Percentiles rank a stretch among this genome's conserved stretches.
Conservation (phyloP, 2,888 invertebrate genomes). For the Ochropleura plecta region DNA sequence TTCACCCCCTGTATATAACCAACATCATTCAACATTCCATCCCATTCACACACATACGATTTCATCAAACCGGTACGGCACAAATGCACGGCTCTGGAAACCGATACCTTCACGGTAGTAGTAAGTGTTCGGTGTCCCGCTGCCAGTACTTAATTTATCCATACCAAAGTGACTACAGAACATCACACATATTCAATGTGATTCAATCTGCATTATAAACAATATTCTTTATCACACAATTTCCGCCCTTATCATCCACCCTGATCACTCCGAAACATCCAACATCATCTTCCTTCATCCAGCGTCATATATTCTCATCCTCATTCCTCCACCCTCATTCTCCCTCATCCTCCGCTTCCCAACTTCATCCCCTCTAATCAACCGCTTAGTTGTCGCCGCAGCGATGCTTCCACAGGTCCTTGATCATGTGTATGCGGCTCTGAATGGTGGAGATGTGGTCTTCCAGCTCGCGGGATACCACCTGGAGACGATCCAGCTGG, state of each 20-base stretch:
- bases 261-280: slow-evolving; percentile 13
- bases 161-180: background rate
- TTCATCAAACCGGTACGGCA: background rate
- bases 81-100: background rate
- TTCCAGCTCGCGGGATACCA: slow-evolving; percentile 52
- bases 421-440: slow-evolving; percentile 59
- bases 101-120: background rate
- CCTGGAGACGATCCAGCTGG: slow-evolving; percentile 43
- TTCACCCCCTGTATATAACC: slow-evolving; percentile 42
- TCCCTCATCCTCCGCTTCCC: background rate
- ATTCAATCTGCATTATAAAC: background rate
- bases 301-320: background rate
- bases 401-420: slow-evolving; percentile 62
- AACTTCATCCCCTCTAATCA: background rate
- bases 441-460: slow-evolving; percentile 57
- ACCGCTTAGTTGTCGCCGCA: slow-evolving; percentile 52
- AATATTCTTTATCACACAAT: slow-evolving; percentile 13
- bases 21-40: slow-evolving; percentile 11
- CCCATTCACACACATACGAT: slow-evolving; percentile 2
- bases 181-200: slow-evolving; percentile 17
- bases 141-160: background rate
- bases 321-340: background rate
- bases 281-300: background rate
- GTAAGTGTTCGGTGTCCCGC: background rate
- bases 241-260: slow-evolving; percentile 4